Evolutionary conservation across 2,797 vertebrate genomes (phyloP).

Genomic region (Dallia pectoralis): DNA sequence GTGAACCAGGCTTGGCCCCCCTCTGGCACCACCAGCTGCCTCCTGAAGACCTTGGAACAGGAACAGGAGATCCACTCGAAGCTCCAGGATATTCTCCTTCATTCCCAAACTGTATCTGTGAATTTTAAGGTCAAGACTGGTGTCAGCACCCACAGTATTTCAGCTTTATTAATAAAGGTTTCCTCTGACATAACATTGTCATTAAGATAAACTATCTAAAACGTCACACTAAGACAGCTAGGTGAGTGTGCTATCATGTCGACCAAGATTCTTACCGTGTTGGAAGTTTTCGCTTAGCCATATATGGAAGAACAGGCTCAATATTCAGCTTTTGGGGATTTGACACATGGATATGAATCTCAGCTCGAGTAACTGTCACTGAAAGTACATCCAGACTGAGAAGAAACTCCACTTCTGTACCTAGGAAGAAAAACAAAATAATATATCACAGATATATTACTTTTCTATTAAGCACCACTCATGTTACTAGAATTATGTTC

Average conservation of each 20-base stretch:
- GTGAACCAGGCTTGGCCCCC: slow-evolving; percentile 51
- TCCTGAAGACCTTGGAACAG: slow-evolving; percentile 72
- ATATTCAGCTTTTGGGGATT: slow-evolving; percentile 70
- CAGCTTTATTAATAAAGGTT: not conserved
- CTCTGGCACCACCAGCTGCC: slow-evolving; percentile 37
- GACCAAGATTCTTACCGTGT: slow-evolving; percentile 64
- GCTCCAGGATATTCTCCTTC: slow-evolving; percentile 56
- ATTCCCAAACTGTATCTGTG: slow-evolving; percentile 66
- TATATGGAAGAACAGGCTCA: slow-evolving; percentile 62
- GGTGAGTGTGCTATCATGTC: not conserved
- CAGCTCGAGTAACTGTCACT: slow-evolving; percentile 57
- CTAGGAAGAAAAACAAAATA: slow-evolving; percentile 46
- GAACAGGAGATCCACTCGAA: slow-evolving; percentile 74
- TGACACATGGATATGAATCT: slow-evolving; percentile 76
- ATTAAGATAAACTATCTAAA: not conserved
- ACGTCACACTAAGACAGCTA: not conserved
- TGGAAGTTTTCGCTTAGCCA: slow-evolving; percentile 65
- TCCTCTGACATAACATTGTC: not conserved
- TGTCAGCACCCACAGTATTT: not conserved
- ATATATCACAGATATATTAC: not conserved
- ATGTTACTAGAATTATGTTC: not conserved
- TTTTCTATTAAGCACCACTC: not conserved
- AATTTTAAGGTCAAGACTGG: slow-evolving; percentile 6
- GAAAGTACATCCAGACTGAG: slow-evolving; percentile 68
- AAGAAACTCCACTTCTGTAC: slow-evolving; percentile 69